Base-by-base conservation (phyloP, 2,888 invertebrate genomes). In the Priocnemis perturbator region DNA sequence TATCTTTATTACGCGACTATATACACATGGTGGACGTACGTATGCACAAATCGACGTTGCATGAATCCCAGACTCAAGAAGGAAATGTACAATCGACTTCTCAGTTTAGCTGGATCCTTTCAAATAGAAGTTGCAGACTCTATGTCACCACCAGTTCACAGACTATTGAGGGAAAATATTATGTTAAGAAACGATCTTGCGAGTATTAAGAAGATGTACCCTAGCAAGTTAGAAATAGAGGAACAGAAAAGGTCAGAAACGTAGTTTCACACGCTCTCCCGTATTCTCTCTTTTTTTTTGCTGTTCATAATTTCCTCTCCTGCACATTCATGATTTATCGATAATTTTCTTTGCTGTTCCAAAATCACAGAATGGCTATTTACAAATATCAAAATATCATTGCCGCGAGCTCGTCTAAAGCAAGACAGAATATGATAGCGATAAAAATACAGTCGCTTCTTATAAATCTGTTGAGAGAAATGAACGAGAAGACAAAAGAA, bases 111-210 rank as follows among this genome's bases (percentile, higher is more conserved):
- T 17, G 73, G 68, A 56, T 67, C 72, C 14, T 87, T 85, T 70
- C 85, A 86, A 61, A 37, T 66, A 3, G 79, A 86, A 65, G 71
- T 81, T 52, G 72, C 74, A 15, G 55, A 67, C n/a, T 71, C 67
- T 14, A 73, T 85, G 21, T 68, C 79, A 11, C 21, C 60, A n/a
- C 73, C 84, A 2, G 74, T 83, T 57, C 79, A 81, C 37, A 78
- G 82, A 75, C 69, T 88, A 37, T 74, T 86, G 61, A 74, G 80
- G 7, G 86, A 88, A 67, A 88, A 86, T 78, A 77, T 86, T 60
- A 74, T 79, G 45, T 70, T 88, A 7, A 78, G 78, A 53, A 81
- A 78, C 63, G 83, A 87, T 75, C 67, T 83, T 14, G 62, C 52
- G 17, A 57, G 67, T 58, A 75, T 81, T 19, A 9, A 9, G 11